Percentiles rank a stretch among this genome's conserved stretches.
Conservation (phyloP, 2,888 invertebrate species). For the Macrophya alboannulata region DNA sequence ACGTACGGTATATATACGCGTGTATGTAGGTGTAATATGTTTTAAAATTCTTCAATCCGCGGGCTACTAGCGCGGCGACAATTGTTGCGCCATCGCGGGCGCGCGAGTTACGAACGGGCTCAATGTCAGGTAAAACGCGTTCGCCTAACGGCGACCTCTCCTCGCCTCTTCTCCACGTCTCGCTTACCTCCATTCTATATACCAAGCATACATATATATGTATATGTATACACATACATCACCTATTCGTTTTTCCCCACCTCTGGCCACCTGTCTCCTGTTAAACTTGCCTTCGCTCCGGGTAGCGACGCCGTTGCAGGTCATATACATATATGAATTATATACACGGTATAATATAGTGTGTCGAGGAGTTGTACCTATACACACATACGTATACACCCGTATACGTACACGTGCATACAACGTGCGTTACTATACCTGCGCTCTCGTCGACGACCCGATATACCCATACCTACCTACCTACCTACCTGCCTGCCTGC, state of each 20-base stretch:
- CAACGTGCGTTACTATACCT: not conserved
- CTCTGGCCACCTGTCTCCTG: conserved; percentile 44
- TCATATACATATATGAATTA: conserved; percentile 34
- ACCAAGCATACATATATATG: no score
- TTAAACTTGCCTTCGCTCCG: conserved; percentile 10
- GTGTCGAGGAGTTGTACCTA: not conserved
- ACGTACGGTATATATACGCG: not conserved
- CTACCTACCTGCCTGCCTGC: not conserved
- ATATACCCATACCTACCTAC: conserved; percentile 1
- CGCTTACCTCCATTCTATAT: not conserved
- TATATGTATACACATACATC: no score
- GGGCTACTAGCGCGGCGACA: conserved; percentile 14
- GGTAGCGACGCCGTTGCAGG: conserved; percentile 37
- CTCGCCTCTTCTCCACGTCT: not conserved
- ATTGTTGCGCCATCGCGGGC: conserved; percentile 47
- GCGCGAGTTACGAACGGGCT: conserved; percentile 50
- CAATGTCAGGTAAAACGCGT: conserved; percentile 55
- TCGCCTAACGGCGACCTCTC: conserved; percentile 55
- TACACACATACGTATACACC: not conserved
- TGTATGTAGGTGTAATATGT: not conserved
- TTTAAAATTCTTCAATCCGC: conserved; percentile 10
- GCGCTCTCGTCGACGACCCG: conserved; percentile 12
- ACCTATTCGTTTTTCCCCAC: not conserved
- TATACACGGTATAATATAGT: conserved; percentile 7
- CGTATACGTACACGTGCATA: no score